Evolutionary conservation across 2,797 vertebrate genomes (phyloP), one percentile per base, ranked within the genome.

Genomic region (Melanogrammus aeglefinus): DNA sequence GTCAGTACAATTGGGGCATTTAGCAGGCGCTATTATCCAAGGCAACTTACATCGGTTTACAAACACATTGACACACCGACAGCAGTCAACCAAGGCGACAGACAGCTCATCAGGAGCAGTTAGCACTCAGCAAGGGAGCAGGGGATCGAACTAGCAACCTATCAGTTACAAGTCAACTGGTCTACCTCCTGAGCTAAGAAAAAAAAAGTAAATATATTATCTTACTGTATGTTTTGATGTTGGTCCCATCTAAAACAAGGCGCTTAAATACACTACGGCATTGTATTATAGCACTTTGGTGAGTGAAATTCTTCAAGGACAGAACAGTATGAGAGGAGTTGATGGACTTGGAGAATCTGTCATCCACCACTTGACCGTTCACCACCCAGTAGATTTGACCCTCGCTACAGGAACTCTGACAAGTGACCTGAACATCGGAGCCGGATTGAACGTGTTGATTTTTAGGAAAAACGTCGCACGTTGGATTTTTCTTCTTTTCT

Each of bases 141-240:
- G 31, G 31, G 31, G 31, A 31, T 31, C 31, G 31, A 31, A 31
- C 1, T 31, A 31, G 31, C 31, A 33, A 2, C 31, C 31, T 3
- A 3, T 33, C 31, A 4, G 31, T 33, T 33, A 33, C 31, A 33
- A 33, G 31, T 3, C 31, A 33, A 33, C 31, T 33, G 31, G 2
- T 33, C 31, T 33, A 33, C 31, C 31, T 33, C 31, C 31, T 33
- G 31, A 33, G 3, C 31, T 33, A 33, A 33, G 31, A 31, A 18
- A 6, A 33, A 18, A 72, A 1, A 74, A 66, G 73, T 75, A 70
- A 36, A 75, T 51, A 12, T 35, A 0, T 18, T 44, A 44, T 77
- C 88, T 89, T 84, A 93, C 92, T n/a, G 78, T 89, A 92, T 0
- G 88, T 86, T 47, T 0, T 77, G 77, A 93, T 81, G 38, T 0